phyloP scores from a whole-genome alignment of 2,888 invertebrate species.

The Peribatodes rhomboidaria region DNA sequence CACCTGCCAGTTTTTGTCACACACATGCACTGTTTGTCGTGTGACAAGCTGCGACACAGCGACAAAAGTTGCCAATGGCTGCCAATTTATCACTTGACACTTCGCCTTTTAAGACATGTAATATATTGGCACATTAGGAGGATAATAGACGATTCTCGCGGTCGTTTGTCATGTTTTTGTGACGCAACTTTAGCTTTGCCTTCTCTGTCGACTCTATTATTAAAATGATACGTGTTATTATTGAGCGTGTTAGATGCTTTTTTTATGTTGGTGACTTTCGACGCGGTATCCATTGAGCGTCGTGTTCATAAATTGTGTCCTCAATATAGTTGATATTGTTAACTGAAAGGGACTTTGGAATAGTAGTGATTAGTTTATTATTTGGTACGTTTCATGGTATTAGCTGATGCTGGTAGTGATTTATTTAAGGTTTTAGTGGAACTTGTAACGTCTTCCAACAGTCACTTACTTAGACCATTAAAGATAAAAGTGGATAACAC shows the following conservation, averaged over 20 bases:
- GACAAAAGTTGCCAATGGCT: constrained; percentile 63
- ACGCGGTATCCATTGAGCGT: constrained; percentile 55
- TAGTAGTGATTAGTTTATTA: constrained; percentile 57
- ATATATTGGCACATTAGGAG: constrained; percentile 82
- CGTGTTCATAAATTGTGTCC: constrained; percentile 68
- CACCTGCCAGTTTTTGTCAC: constrained; percentile 67
- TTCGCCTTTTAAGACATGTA: constrained; percentile 76
- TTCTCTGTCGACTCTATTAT: constrained; percentile 28
- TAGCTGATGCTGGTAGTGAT: constrained; percentile 46
- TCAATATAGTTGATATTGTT: constrained; percentile 62
- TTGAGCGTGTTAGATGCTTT: not conserved
- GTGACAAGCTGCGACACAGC: constrained; percentile 41
- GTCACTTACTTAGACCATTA: not conserved
- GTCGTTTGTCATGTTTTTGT: constrained; percentile 79
- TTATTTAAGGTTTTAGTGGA: constrained; percentile 41
- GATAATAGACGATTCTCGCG: constrained; percentile 78
- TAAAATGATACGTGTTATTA: constrained; percentile 32
- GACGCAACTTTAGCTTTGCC: constrained; percentile 42
- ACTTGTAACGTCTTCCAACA: not conserved
- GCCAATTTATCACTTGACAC: constrained; percentile 76
- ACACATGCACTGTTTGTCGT: constrained; percentile 45
- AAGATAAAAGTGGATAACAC: not conserved
- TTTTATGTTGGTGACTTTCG: constrained; percentile 38
- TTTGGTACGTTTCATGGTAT: constrained; percentile 57
- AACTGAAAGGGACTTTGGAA: constrained; percentile 55